Evolutionary conservation across 2,113 vertebrate genomes (phyloP).

Genomic region (Syngnathoides biaculeatus): DNA sequence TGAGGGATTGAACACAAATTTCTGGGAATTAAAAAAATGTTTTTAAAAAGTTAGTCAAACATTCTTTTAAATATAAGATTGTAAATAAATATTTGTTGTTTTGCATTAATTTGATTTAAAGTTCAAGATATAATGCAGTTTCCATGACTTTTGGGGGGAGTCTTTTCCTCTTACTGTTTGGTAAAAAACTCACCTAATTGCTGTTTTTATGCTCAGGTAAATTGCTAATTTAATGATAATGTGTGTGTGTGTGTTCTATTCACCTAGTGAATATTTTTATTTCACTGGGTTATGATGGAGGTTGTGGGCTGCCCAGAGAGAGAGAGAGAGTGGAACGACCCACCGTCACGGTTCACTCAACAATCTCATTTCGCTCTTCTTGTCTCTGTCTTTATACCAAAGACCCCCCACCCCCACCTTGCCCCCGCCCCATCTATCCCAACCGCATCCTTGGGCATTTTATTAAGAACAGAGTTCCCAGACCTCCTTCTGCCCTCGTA

Average conservation of each 20-base stretch:
- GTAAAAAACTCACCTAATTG: too few relatives aligned
- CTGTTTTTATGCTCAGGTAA: not conserved
- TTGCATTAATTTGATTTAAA: too few relatives aligned
- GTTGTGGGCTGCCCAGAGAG: constrained; percentile 1
- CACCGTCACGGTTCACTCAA: constrained; percentile 48
- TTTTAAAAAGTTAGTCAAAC: too few relatives aligned
- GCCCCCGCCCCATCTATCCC: not conserved
- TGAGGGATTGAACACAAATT: too few relatives aligned
- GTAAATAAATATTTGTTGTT: too few relatives aligned
- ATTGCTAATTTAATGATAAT: too few relatives aligned
- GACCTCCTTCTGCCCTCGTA: not conserved
- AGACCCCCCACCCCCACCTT: constrained; percentile 7
- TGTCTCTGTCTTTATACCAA: constrained; percentile 7
- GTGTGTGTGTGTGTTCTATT: too few relatives aligned
- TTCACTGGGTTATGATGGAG: not conserved
- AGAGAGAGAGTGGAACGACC: constrained; percentile 47
- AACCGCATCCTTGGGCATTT: not conserved
- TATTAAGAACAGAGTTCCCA: not conserved
- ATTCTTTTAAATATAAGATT: too few relatives aligned
- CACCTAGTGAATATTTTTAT: constrained; percentile 38
- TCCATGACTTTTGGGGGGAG: too few relatives aligned
- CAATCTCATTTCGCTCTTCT: constrained; percentile 35
- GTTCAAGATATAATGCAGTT: too few relatives aligned
- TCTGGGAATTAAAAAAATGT: too few relatives aligned
- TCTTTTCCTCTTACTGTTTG: too few relatives aligned